A percentile compares a stretch with the other conserved stretches of the same genome.
These are phyloP conservation scores for Cassiopea andromeda DNA, from an alignment of 30 jellyfish, hydroid and myxozoan genomes.

Conservation along the genomic window DNA sequence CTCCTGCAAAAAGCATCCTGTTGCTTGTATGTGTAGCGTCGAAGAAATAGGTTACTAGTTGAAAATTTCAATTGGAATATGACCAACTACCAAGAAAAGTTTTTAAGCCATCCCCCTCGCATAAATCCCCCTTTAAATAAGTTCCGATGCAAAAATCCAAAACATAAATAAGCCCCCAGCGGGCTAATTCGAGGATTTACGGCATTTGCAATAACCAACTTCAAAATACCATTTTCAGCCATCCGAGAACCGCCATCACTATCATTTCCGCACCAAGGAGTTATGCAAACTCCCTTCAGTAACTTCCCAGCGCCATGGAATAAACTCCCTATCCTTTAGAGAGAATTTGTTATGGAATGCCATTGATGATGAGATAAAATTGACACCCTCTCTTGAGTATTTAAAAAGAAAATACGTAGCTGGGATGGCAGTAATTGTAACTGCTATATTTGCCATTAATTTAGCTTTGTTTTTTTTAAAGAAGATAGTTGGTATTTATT, in stretches of 20 bases:
- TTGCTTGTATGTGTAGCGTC: too few relatives aligned
- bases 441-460: not conserved
- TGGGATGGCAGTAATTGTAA: conserved; percentile 41
- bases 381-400: conserved; percentile 9
- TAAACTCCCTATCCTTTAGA: conserved; percentile 16
- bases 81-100: too few relatives aligned
- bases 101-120: too few relatives aligned
- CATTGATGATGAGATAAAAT: conserved; percentile 16
- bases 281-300: conserved; percentile 37
- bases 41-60: too few relatives aligned
- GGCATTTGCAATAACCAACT: too few relatives aligned
- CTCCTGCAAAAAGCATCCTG: too few relatives aligned
- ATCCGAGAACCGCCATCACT: not conserved
- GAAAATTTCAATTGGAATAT: too few relatives aligned
- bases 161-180: too few relatives aligned
- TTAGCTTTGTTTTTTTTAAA: not conserved
- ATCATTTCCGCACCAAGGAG: conserved; percentile 14
- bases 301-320: conserved; percentile 24
- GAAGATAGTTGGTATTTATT: conserved; percentile 5
- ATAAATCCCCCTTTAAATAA: too few relatives aligned
- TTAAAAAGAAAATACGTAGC: conserved; percentile 32
- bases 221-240: too few relatives aligned
- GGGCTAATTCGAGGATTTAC: too few relatives aligned
- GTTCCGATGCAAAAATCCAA: too few relatives aligned
- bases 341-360: conserved; percentile 10